Evolutionary conservation across 2,797 vertebrate genomes (phyloP), one percentile per base, ranked within the genome.

Genomic region (Arnoldichthys spilopterus): DNA sequence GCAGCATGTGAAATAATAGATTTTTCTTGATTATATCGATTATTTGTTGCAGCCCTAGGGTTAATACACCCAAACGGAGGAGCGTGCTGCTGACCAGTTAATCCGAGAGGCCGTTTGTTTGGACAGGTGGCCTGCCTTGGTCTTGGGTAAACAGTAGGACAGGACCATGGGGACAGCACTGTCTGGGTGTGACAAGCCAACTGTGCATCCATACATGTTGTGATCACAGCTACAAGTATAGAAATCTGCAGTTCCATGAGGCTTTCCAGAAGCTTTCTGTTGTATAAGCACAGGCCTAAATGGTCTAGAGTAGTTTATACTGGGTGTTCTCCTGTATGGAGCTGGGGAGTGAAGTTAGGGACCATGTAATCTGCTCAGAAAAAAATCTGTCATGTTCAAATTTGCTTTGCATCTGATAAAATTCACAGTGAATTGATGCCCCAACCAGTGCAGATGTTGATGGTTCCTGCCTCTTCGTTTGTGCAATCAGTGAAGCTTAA

Each of bases 81-180:
- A 34, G 71, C 30, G 37, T 76, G 40, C 74, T 30, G 30, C 78
- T 56, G 61, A 43, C 72, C 22, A 54, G 53, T 62, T 72, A 78
- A 56, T 77, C 47, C 37, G 32, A 43, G 69, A 74, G 82, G 64
- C 53, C 58, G 66, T 69, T 22, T 78, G 81, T 79, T 79, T 85
- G 74, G 72, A 78, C 30, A 61, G 83, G 67, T 79, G 63, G 40
- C 72, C 68, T 74, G 74, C 51, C 78, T 75, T 72, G 68, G 73
- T 62, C 78, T 78, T 76, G 56, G 51, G 72, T 85, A 83, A 81
- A 85, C 76, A 83, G 51, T 63, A 43, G 74, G 68, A 80, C 72
- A 81, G 79, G 49, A 64, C 66, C 74, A 58, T 22, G 45, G 53
- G 56, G 56, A 69, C 74, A 72, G 73, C 59, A 51, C 22, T 62